Evolutionary conservation across 2,113 vertebrate species (phyloP), one percentile per base, ranked within the genome.

Genomic region (Galbula dea): DNA sequence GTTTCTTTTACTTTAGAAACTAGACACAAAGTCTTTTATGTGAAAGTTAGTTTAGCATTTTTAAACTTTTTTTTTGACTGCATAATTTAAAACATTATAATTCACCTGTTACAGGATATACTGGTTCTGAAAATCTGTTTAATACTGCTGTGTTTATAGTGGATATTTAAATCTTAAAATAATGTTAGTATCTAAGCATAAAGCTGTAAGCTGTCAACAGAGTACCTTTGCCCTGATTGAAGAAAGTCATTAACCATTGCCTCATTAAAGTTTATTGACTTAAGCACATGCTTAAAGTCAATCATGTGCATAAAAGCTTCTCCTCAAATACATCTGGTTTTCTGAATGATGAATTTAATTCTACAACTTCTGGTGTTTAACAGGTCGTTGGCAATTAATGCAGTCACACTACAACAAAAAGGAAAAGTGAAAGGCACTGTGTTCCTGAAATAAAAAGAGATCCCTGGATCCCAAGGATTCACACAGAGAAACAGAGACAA

Each of bases 181-280:
- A 83, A 91, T 80, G 32, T 80, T 77, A 19, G 24, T 65, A 22
- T 68, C 54, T 88, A 61, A 67, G 24, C 52, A 88, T 67, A 71
- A 93, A 90, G 12, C 55, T 94, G 59, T 55, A 83, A 91, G 6
- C 43, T 61, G 13, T 91, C 83, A 88, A 65, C 68, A 78, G 66
- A 61, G 26, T 84, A 91, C 79, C 80, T 92, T 86, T 63, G 72
- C 30, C 30, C 19, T 84, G 49, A 84, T 54, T 84, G 49, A 96
- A 74, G 77, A 82, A 96, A 88, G 58, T 1, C 8, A 41, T 93
- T 92, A 90, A 86, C 77, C 22, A 46, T 78, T 84, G 49, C 54
- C 36, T 90, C 41, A 76, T 90, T 91, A 81, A 93, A 55, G 46
- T 89, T 94, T 81, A 94, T 90, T 94, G 88, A 89, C 61, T 86